Conservation (phyloP, 2,888 invertebrate genomes). For the Rhogogaster chlorosoma region DNA sequence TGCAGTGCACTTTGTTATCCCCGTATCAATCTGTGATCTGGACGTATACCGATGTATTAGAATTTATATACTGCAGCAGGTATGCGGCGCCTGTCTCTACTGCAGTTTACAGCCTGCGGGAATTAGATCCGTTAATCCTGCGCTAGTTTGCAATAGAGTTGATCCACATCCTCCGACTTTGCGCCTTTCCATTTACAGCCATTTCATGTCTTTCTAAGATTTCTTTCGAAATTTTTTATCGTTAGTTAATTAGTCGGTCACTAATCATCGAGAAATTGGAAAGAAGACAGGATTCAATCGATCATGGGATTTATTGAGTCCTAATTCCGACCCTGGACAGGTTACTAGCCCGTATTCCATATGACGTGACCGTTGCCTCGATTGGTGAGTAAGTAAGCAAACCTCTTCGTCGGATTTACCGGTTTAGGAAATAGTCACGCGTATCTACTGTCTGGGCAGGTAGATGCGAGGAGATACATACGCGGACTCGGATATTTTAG, state of each 20-base stretch:
- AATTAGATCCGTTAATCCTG: constrained; percentile 17
- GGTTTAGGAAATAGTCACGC: constrained; percentile 33
- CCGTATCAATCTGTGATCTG: background rate
- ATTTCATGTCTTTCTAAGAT: background rate
- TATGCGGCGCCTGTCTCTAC: background rate
- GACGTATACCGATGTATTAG: background rate
- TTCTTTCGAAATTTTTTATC: no score
- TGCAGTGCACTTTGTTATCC: background rate
- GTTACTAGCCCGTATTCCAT: constrained; percentile 13
- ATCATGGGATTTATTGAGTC: background rate
- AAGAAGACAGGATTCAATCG: background rate
- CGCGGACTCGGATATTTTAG: background rate
- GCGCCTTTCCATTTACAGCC: background rate
- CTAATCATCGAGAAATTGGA: background rate
- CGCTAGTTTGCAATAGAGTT: background rate
- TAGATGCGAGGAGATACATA: background rate
- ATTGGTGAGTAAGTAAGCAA: background rate
- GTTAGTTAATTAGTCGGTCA: background rate
- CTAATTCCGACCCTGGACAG: background rate
- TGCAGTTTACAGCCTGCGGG: background rate
- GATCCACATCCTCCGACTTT: background rate
- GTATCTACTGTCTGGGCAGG: background rate
- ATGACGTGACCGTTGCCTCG: background rate
- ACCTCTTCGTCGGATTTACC: constrained; percentile 16
- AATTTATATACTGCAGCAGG: background rate